Conservation (phyloP, 2,797 vertebrate genomes). For the Setipinna tenuifilis region DNA sequence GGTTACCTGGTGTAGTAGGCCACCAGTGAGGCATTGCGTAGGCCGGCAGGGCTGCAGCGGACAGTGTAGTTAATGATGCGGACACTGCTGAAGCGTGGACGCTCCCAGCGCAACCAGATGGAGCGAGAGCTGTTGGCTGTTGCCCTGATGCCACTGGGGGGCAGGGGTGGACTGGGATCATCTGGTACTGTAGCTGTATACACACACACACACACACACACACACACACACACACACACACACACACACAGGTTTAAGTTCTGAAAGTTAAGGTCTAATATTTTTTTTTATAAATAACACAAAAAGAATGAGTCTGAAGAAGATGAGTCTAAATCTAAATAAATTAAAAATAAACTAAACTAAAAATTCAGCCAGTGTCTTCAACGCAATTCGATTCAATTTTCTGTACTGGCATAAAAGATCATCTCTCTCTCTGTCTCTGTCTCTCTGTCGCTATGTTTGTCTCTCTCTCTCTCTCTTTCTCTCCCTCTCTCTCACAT, state of each 20-base stretch:
- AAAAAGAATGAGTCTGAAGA: too few species aligned
- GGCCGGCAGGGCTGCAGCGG: constrained; percentile 91
- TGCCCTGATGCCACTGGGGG: constrained; percentile 88
- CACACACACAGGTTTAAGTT: too few species aligned
- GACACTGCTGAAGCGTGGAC: constrained; percentile 87
- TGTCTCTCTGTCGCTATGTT: too few species aligned
- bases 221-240: constrained; percentile 18
- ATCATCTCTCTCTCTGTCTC: background rate
- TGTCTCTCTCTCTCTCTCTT: background rate
- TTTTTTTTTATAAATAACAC: background rate
- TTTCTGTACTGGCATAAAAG: too few species aligned
- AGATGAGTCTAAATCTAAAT: too few species aligned
- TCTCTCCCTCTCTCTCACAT: constrained; percentile 17
- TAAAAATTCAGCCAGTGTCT: too few species aligned
- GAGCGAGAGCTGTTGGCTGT: constrained; percentile 91
- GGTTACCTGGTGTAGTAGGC: constrained; percentile 92
- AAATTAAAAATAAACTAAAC: too few species aligned
- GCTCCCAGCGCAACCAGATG: constrained; percentile 95
- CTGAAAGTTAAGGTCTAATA: background rate
- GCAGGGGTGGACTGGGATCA: constrained; percentile 83
- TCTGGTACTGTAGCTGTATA: constrained; percentile 52
- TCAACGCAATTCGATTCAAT: too few species aligned
- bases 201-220: constrained; percentile 38
- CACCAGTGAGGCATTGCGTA: constrained; percentile 91
- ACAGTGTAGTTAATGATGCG: constrained; percentile 95